A percentile compares a stretch with the other conserved stretches of the same genome.
Evolutionary conservation across 1,140 invertebrate species (phyloP).

Genomic region (Nomia melanderi): DNA sequence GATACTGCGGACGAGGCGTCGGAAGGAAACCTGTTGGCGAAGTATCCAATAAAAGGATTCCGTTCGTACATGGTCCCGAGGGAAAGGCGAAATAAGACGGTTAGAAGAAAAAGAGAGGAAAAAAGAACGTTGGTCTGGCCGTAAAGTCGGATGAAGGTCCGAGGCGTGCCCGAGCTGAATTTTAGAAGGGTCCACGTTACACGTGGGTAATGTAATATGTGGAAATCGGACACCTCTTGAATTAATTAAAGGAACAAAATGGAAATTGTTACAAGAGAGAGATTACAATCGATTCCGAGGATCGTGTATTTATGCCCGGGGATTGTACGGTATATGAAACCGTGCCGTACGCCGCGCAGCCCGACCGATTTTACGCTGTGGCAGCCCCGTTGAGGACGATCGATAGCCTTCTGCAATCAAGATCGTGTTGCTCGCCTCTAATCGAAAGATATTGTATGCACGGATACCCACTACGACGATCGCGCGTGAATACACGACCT

Average conservation of each 20-base stretch:
- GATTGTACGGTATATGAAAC: neutral
- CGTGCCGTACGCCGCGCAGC: too few relatives aligned
- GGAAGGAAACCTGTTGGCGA: slow-evolving; percentile 50
- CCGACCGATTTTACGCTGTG: neutral
- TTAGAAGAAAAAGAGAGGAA: too few relatives aligned
- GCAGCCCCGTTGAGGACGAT: neutral
- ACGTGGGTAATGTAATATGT: slow-evolving; percentile 23
- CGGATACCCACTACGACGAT: slow-evolving; percentile 29
- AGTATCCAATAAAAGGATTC: slow-evolving; percentile 50
- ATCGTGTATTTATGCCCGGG: neutral
- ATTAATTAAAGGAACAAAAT: neutral
- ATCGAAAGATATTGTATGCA: neutral
- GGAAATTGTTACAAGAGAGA: neutral
- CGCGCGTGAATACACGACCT: slow-evolving; percentile 61
- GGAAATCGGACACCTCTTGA: neutral
- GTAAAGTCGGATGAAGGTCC: too few relatives aligned
- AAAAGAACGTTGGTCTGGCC: neutral
- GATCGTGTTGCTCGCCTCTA: neutral
- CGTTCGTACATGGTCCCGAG: slow-evolving; percentile 28
- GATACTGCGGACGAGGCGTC: neutral
- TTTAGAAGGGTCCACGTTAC: slow-evolving; percentile 23
- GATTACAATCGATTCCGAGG: neutral
- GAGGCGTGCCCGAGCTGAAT: neutral
- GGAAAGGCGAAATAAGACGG: slow-evolving; percentile 32
- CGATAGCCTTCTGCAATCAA: neutral